Conservation (phyloP, 1,140 invertebrate genomes). For the Daktulosphaira vitifoliae region DNA sequence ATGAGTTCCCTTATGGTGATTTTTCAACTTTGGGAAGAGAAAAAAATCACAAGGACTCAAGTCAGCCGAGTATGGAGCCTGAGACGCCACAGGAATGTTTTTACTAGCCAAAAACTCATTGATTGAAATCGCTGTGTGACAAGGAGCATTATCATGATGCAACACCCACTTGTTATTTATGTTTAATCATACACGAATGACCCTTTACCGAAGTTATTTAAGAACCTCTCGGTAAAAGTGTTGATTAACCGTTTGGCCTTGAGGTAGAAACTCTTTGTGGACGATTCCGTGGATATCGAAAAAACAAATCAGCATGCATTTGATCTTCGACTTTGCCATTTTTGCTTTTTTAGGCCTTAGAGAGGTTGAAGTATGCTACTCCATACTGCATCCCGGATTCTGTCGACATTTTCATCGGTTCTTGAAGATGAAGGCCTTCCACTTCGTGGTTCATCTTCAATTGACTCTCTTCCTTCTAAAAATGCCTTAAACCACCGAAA, state of each 20-base stretch:
- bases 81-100: constrained; percentile 38
- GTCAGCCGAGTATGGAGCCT: constrained; percentile 39
- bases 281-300: constrained; percentile 39
- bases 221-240: not conserved
- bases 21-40: constrained; percentile 36
- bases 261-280: constrained; percentile 39
- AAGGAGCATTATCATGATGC: constrained; percentile 41
- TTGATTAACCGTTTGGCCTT: constrained; percentile 38
- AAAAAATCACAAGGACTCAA: constrained; percentile 38
- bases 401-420: constrained; percentile 3
- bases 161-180: not conserved
- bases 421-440: constrained; percentile 17
- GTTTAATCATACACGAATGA: not conserved
- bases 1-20: constrained; percentile 5
- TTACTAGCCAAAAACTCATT: constrained; percentile 39
- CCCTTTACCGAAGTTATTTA: not conserved
- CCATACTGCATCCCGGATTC: not conserved
- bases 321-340: not conserved
- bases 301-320: constrained; percentile 40
- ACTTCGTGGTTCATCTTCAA: constrained; percentile 21
- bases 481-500: constrained; percentile 35
- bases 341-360: constrained; percentile 5
- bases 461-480: constrained; percentile 29
- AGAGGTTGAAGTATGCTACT: too few species aligned
- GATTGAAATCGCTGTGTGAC: constrained; percentile 35